Evolutionary conservation across 2,888 invertebrate genomes (phyloP), one percentile per base, ranked within the genome.

Genomic region (Euproctis similis): DNA sequence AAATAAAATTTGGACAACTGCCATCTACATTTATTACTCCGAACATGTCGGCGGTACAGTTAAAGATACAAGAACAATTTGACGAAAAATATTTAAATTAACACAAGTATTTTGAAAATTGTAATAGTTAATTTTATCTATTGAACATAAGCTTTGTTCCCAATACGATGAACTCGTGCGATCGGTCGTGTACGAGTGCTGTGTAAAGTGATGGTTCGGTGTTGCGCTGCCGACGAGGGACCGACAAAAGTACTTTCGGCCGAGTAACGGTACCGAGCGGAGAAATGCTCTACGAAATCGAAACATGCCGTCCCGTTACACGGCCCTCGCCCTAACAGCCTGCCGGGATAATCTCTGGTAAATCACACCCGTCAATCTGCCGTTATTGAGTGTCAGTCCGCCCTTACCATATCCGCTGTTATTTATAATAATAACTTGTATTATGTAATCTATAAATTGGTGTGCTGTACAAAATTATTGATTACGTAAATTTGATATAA

Each of bases 221-320:
- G 34, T 25, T 11, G 24, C 21, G 49, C 2, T 6, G n/a, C 46
- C 39, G 46, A 57, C 62, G 62, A 57, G 67, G 66, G 53, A 51
- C 61, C 62, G 71, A 76, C 77, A 78, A 78, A 77, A 81, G 80
- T 82, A 76, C 81, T 82, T 82, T 82, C 81, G 77, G 73, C 61
- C 77, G 69, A 62, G 64, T 85, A 85, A 85, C 85, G 85, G 85
- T 72, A 85, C 64, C 39, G 42, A 46, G 51, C 66, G 73, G 85
- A 84, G 85, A 85, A 85, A 85, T 85, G 84, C 77, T 81, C 82
- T 84, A 85, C 80, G 85, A 85, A 85, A 85, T 76, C 85, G 85
- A 85, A 85, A 85, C 84, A 85, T 67, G 77, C 63, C 56, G 69
- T 76, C 71, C 84, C 82, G 82, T 84, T 81, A 81, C 57, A 40